Base-by-base conservation (phyloP, 1,140 invertebrate species). In the Drosophila busckii region DNA sequence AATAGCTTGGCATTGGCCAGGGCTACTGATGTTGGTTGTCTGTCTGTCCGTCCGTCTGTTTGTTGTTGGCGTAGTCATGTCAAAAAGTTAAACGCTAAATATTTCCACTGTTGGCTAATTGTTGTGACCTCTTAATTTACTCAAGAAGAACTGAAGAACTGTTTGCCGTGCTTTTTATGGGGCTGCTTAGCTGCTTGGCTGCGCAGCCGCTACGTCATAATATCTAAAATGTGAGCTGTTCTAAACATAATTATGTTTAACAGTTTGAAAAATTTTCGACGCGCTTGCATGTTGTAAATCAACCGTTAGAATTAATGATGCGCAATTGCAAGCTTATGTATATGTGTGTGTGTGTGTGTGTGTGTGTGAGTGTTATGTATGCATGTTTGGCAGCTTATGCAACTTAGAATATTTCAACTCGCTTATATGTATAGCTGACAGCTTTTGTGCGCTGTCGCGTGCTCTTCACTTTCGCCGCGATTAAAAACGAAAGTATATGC, bases 51-150 rank as follows among this genome's bases (percentile, higher is more conserved):
- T n/a, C 9, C 16, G 48, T 40, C 15, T n/a, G n/a, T n/a, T n/a
- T n/a, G 31, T 13, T 41, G 54, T 23, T 32, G 53, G 22, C 23
- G 60, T 29, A 54, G 26, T 32, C 69, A 64, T 70, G 80, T 70
- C 80, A 84, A 84, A 84, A 80, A 70, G 69, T 53, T 84, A 80
- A 69, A 84, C 64, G 70, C 59, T 52, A 68, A 76, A 65, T 60
- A 71, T 84, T 50, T 66, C 44, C 73, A 84, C 84, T 86, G 66
- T 84, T 86, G 84, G 84, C 84, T 86, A 86, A 86, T 86, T 86
- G 80, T 67, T 86, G 66, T 86, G 84, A 86, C 84, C 84, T 86
- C 84, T 69, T 86, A 86, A 86, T 86, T 84, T 86, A 86, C 84
- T 86, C 73, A 84, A 82, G 78, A 82, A 82, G 70, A 82, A 80